Base-by-base conservation (phyloP, 2,888 invertebrate species). In the Ophioninae sp. region DNA sequence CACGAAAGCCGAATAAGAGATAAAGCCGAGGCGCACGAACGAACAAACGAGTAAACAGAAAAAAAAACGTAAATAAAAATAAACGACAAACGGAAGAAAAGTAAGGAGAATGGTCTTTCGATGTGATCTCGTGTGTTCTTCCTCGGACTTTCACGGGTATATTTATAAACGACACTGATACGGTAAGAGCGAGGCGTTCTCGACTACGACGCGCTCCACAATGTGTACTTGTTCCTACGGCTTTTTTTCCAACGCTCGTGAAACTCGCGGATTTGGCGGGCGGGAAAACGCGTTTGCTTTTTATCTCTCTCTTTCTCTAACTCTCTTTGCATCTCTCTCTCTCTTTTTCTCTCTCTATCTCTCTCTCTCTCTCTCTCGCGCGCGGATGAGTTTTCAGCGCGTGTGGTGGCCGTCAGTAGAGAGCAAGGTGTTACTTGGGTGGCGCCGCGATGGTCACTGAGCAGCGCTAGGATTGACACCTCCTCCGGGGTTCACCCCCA, bases 391-490 rank as follows among this genome's bases (percentile, higher is more conserved):
- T 64, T 78, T 78, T 62, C 50, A 64, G 30, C 69, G 70, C 59
- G 69, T 70, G 50, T 78, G 10, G 50, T 50, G 87, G 86, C 87
- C 89, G 89, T 89, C 70, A 82, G 85, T 89, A 90, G 90, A 90
- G 89, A 89, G 91, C 90, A 92, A 92, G 93, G 93, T 93, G 93
- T 93, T 93, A 93, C 93, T 92, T 93, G 93, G 93, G 92, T 93
- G 92, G 93, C 92, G 93, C 92, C 93, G 92, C 92, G 92, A 92
- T 92, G 92, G 92, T 92, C 93, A 93, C 93, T 93, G 92, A 92
- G 93, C 93, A 93, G 93, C 92, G 93, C 93, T 91, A 93, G 93
- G 93, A 92, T 93, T 93, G 92, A 92, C 93, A 93, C 93, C 93
- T 93, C 92, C 93, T 92, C 92, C 91, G 90, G 91, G 91, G 90